These are phyloP conservation scores for Clarias pachynema DNA, from an alignment of 2,797 vertebrate genomes.

Conservation along the genomic window DNA sequence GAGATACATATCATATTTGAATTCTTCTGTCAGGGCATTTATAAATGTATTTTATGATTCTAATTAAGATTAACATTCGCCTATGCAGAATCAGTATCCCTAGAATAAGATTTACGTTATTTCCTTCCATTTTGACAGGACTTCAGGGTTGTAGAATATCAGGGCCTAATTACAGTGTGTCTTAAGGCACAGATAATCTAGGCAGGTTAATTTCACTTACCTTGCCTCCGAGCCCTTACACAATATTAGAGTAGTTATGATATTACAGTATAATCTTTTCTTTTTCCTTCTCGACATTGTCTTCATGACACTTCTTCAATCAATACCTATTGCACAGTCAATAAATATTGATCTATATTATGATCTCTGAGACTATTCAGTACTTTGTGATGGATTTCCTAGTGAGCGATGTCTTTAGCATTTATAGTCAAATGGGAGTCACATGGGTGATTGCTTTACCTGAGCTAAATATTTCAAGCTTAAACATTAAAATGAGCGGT, in stretches of 20 bases:
- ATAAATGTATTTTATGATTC: slow-evolving; percentile 80
- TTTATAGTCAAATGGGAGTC: neutral
- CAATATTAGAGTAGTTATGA: slow-evolving; percentile 49
- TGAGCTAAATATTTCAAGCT: neutral
- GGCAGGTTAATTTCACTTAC: slow-evolving; percentile 62
- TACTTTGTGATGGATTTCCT: neutral
- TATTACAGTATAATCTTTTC: slow-evolving; percentile 54
- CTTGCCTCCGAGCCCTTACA: slow-evolving; percentile 40
- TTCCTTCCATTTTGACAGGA: slow-evolving; percentile 33
- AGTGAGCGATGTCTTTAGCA: neutral
- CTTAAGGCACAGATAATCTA: slow-evolving; percentile 62
- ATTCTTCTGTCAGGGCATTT: slow-evolving; percentile 57
- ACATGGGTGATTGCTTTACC: neutral
- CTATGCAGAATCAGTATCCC: slow-evolving; percentile 53
- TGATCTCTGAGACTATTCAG: neutral
- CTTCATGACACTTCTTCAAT: neutral
- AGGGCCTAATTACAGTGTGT: slow-evolving; percentile 55
- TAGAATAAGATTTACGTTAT: slow-evolving; percentile 17
- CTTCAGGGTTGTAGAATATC: slow-evolving; percentile 29
- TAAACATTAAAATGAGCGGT: neutral
- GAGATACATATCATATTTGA: slow-evolving; percentile 20
- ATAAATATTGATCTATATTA: neutral
- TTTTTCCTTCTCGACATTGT: neutral
- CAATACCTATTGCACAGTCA: neutral
- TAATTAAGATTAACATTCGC: slow-evolving; percentile 87